These are phyloP conservation scores for Lophochroa leadbeateri DNA, from an alignment of 2,113 vertebrate genomes.

Conservation along the genomic window DNA sequence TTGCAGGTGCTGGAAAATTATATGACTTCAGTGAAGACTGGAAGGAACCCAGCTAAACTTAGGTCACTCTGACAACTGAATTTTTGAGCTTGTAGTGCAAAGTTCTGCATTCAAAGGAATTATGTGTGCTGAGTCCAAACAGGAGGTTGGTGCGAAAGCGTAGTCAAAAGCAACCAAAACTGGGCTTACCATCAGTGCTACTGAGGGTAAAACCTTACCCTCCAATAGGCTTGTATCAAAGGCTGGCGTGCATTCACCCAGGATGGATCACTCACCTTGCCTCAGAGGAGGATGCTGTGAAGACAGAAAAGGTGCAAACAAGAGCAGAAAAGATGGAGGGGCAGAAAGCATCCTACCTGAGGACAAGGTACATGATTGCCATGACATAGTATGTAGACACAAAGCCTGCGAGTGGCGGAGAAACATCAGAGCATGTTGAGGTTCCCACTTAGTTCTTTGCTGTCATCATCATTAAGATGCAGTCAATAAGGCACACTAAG, in stretches of 20 bases:
- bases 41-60: not conserved
- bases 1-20: constrained; percentile 3
- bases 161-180: not conserved
- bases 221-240: not conserved
- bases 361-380: not conserved
- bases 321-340: not conserved
- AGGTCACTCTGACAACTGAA: not conserved
- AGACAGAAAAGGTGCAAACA: not conserved
- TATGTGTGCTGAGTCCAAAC: not conserved
- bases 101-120: not conserved
- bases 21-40: not conserved
- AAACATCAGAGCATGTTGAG: not conserved
- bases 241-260: not conserved
- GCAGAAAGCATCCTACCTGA: not conserved
- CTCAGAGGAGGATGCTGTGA: not conserved
- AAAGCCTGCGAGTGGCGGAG: not conserved
- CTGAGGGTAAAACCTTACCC: not conserved
- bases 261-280: not conserved
- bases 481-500: too few relatives aligned
- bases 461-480: not conserved
- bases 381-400: fast-evolving
- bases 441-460: not conserved
- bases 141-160: not conserved
- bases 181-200: not conserved
- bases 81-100: not conserved